Evolutionary conservation across 2,113 vertebrate species (phyloP).

Genomic region (Odobenus rosmarus): DNA sequence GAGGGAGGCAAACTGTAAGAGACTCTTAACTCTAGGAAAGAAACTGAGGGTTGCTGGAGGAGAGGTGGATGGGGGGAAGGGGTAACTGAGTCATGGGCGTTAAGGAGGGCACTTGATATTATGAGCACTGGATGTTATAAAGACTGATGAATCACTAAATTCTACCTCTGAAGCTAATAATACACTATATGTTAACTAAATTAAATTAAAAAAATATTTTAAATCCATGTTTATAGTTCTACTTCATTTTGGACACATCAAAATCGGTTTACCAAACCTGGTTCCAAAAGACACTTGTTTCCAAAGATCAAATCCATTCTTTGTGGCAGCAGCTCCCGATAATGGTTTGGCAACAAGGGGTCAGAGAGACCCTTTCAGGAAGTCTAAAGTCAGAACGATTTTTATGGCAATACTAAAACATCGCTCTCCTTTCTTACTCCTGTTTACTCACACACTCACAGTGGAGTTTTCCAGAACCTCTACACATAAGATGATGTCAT

Average conservation of each 20-base stretch:
- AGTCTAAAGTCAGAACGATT: background rate
- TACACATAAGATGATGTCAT: background rate
- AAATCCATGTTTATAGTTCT: background rate
- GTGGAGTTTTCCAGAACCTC: background rate
- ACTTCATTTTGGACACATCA: background rate
- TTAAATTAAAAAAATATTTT: background rate
- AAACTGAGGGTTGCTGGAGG: no score
- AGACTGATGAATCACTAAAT: background rate
- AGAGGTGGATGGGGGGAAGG: no score
- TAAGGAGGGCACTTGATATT: no score
- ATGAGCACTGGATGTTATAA: no score
- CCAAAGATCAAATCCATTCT: background rate
- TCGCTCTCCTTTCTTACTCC: background rate
- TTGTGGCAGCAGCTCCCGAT: background rate
- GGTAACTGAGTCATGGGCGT: no score
- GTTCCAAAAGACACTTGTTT: background rate
- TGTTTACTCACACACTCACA: rapidly evolving
- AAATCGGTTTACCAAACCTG: background rate
- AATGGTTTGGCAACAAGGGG: background rate
- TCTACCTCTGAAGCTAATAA: background rate
- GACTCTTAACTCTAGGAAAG: no score
- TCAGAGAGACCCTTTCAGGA: background rate
- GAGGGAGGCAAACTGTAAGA: no score
- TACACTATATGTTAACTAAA: background rate
- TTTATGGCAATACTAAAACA: background rate